phyloP scores from a whole-genome alignment of 2,888 invertebrate species.

The Agonopterix subpropinquella region DNA sequence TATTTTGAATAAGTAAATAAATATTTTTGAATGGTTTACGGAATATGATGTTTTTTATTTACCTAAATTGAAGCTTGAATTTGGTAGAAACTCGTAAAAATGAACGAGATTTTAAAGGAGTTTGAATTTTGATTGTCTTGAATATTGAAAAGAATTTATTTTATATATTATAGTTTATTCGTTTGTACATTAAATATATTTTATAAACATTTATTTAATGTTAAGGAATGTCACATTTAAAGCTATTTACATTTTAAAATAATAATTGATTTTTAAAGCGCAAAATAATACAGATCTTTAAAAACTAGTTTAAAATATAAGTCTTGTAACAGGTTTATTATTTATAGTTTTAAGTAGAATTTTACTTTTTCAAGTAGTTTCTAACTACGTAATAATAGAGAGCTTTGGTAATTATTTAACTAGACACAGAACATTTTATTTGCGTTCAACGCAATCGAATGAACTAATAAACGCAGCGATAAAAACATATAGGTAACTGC shows the following conservation, averaged over 20 bases:
- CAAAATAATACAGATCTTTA: too few species aligned
- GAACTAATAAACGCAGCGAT: neutral
- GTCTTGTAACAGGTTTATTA: too few species aligned
- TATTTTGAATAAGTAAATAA: conserved; percentile 18
- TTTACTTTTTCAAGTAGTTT: too few species aligned
- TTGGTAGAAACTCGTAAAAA: too few species aligned
- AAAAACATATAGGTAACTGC: neutral
- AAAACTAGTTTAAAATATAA: too few species aligned
- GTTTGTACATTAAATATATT: neutral
- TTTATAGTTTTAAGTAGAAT: too few species aligned
- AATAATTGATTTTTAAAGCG: neutral
- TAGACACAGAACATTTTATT: neutral
- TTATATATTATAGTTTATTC: too few species aligned
- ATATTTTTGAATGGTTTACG: conserved; percentile 27
- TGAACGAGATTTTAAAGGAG: too few species aligned
- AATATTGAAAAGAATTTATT: too few species aligned
- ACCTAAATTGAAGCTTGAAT: neutral
- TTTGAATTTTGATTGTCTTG: too few species aligned
- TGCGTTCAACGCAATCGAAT: neutral
- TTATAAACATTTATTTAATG: neutral
- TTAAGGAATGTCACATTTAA: neutral
- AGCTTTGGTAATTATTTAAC: neutral
- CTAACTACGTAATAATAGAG: too few species aligned
- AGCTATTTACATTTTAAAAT: neutral
- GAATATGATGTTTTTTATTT: conserved; percentile 19